Conservation (phyloP, 2,113 vertebrate species). For the Xiphophorus couchianus region DNA sequence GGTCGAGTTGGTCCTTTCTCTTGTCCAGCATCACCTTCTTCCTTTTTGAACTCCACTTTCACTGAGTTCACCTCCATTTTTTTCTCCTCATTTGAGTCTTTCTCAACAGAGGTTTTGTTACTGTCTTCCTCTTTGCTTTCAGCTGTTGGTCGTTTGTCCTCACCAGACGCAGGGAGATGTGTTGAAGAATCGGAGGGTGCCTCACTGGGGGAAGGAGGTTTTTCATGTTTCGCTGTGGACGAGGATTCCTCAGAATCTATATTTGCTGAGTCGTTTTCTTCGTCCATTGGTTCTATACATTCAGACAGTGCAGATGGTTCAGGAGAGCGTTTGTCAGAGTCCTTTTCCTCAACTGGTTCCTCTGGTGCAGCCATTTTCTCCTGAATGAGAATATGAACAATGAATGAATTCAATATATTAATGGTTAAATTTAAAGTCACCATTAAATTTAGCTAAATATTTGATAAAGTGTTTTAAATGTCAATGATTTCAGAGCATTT, state of each 20-base stretch:
- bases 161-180: slow-evolving; percentile 16
- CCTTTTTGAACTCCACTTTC: slow-evolving; percentile 52
- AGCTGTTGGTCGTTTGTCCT: slow-evolving; percentile 29
- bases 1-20: slow-evolving; percentile 56
- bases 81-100: slow-evolving; percentile 22
- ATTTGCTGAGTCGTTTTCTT: slow-evolving; percentile 76
- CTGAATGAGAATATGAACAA: slow-evolving; percentile 38
- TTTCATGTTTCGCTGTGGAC: slow-evolving; percentile 45
- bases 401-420: not conserved
- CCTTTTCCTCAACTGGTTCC: slow-evolving; percentile 25
- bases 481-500: slow-evolving; percentile 10
- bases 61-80: slow-evolving; percentile 56
- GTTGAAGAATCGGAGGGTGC: slow-evolving; percentile 46
- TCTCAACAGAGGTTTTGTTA: slow-evolving; percentile 43
- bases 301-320: slow-evolving; percentile 30
- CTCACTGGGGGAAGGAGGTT: slow-evolving; percentile 50
- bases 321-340: slow-evolving; percentile 36
- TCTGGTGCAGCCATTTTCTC: slow-evolving; percentile 28
- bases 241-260: slow-evolving; percentile 71
- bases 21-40: slow-evolving; percentile 35
- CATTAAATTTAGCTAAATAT: not conserved
- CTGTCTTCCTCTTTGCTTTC: slow-evolving; percentile 57
- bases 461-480: not conserved
- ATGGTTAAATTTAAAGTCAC: not conserved
- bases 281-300: slow-evolving; percentile 63